These are phyloP conservation scores for Galleria mellonella DNA, from an alignment of 1,140 invertebrate species.

Conservation along the genomic window DNA sequence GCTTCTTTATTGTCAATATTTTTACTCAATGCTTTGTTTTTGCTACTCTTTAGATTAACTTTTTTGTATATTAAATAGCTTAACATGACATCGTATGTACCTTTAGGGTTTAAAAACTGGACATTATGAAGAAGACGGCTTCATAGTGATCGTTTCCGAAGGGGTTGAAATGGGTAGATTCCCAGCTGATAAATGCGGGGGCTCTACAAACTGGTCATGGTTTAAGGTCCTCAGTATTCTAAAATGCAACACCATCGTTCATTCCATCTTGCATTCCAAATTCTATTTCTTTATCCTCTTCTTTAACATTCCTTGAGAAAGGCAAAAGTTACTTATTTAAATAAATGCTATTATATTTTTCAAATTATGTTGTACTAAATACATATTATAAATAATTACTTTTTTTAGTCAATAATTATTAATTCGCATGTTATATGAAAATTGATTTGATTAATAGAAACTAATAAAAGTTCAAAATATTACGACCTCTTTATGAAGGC, in stretches of 20 bases:
- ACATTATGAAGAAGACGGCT: slow-evolving; percentile 66
- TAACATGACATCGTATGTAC: slow-evolving; percentile 43
- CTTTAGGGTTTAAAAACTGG: slow-evolving; percentile 67
- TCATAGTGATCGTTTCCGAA: slow-evolving; percentile 75
- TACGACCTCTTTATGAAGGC: too few species aligned
- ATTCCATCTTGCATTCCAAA: slow-evolving; percentile 57
- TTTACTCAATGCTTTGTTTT: too few species aligned
- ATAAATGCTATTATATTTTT: too few species aligned
- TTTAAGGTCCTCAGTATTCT: slow-evolving; percentile 76
- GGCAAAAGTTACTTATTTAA: too few species aligned
- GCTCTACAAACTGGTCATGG: slow-evolving; percentile 79
- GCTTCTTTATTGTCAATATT: too few species aligned
- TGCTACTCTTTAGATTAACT: background rate
- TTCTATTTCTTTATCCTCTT: slow-evolving; percentile 2
- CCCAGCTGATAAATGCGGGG: slow-evolving; percentile 74
- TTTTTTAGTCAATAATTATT: background rate
- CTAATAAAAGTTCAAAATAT: too few species aligned
- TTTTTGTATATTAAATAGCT: slow-evolving; percentile 3
- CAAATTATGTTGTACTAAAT: too few species aligned
- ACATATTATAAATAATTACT: too few species aligned
- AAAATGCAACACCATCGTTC: slow-evolving; percentile 41
- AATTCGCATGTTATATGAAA: too few species aligned
- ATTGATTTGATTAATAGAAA: too few species aligned
- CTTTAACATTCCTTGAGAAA: too few species aligned
- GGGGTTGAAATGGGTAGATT: slow-evolving; percentile 77